A percentile compares a stretch with the other conserved stretches of the same genome.
phyloP scores from a whole-genome alignment of 2,113 vertebrate genomes.

The Empidonax traillii region DNA sequence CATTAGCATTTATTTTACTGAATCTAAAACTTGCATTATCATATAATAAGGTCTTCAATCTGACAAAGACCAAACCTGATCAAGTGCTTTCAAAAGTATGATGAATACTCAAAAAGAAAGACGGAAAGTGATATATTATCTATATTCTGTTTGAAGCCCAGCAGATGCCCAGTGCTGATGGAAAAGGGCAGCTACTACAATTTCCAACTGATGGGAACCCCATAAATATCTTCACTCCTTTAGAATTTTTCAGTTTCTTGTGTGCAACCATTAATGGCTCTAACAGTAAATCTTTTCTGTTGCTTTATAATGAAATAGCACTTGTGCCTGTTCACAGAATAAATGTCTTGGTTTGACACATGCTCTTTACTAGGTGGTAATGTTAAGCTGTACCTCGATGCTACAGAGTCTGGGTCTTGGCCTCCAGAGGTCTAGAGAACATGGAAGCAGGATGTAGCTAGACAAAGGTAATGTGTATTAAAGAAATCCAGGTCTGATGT shows the following conservation, averaged over 20 bases:
- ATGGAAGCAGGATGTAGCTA: background rate
- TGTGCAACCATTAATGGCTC: background rate
- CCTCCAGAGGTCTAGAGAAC: background rate
- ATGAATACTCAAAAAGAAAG: background rate
- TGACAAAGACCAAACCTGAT: background rate
- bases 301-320: background rate
- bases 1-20: background rate
- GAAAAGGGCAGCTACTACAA: background rate
- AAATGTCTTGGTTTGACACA: background rate
- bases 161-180: background rate
- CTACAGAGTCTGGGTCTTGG: background rate
- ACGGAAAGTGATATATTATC: background rate
- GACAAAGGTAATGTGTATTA: background rate
- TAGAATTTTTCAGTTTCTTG: background rate
- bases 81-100: background rate
- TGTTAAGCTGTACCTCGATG: accelerated
- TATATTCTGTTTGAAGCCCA: background rate
- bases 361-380: background rate
- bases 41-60: background rate
- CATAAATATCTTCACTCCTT: background rate
- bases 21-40: background rate
- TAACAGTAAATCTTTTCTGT: background rate
- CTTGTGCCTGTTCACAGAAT: background rate
- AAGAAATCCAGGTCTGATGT: background rate
- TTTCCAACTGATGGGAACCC: background rate